A percentile compares a stretch with the other conserved stretches of the same genome.
phyloP scores from a whole-genome alignment of 2,888 invertebrate species.

The Nezara viridula region DNA sequence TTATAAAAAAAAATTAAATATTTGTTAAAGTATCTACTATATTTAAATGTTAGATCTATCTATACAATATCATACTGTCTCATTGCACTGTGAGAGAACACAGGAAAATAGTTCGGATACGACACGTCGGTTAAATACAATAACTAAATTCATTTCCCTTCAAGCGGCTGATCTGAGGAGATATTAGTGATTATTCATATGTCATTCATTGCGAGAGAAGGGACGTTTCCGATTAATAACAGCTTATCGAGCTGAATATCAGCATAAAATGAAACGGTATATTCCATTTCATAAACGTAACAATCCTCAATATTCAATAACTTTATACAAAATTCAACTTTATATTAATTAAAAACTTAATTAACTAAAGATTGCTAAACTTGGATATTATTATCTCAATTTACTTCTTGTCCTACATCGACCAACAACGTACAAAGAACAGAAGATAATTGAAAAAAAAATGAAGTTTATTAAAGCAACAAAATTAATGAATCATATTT shows the following conservation, averaged over 20 bases:
- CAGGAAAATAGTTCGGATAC: neutral
- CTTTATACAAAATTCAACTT: neutral
- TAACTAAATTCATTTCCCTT: slow-evolving; percentile 15
- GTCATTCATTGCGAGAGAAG: neutral
- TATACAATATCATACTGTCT: neutral
- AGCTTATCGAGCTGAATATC: neutral
- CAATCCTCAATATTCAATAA: neutral
- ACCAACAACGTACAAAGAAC: too few relatives aligned
- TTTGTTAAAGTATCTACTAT: too few relatives aligned
- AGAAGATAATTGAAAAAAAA: too few relatives aligned
- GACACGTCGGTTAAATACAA: neutral
- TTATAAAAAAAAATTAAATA: too few relatives aligned
- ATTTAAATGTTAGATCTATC: too few relatives aligned
- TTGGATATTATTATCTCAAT: too few relatives aligned
- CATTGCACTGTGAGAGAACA: neutral
- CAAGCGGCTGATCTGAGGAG: neutral
- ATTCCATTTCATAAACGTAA: neutral
- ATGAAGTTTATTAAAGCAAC: too few relatives aligned
- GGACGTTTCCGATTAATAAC: neutral
- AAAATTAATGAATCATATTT: too few relatives aligned
- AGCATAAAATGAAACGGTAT: neutral
- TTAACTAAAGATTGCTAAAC: too few relatives aligned
- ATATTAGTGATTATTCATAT: neutral
- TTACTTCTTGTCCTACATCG: too few relatives aligned
- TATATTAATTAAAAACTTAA: too few relatives aligned